These are phyloP conservation scores for Spisula solida DNA, from an alignment of 2,888 invertebrate species.

Conservation along the genomic window DNA sequence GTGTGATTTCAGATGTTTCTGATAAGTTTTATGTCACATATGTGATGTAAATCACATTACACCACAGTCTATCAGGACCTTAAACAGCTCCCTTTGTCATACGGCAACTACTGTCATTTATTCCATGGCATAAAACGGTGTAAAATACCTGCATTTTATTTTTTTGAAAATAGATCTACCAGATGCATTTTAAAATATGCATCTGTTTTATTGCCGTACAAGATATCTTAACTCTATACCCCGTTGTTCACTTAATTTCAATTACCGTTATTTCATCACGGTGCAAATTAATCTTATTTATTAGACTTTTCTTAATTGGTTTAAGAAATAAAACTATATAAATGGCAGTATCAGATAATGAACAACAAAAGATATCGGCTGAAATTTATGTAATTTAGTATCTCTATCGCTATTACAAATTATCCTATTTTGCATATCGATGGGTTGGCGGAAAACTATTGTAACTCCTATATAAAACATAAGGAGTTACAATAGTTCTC, in stretches of 20 bases:
- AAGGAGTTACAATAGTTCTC: too few species aligned
- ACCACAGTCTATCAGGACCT: too few species aligned
- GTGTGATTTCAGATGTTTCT: neutral
- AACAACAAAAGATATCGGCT: neutral
- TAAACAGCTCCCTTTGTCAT: neutral
- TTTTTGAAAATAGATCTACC: neutral
- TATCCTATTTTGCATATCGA: neutral
- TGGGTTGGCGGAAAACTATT: too few species aligned
- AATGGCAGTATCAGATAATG: neutral
- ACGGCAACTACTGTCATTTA: neutral
- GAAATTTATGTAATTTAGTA: conserved; percentile 16
- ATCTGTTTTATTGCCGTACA: neutral
- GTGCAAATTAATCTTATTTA: conserved; percentile 1
- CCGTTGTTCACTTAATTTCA: conserved; percentile 8
- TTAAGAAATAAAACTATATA: conserved; percentile 19
- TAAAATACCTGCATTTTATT: conserved; percentile 1
- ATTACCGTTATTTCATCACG: conserved; percentile 13
- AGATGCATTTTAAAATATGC: neutral
- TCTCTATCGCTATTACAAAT: neutral
- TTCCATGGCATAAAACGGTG: neutral
- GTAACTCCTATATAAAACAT: too few species aligned
- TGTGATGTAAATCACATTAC: too few species aligned
- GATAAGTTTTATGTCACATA: too few species aligned
- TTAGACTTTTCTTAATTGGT: conserved; percentile 18
- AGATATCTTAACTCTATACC: neutral